Evolutionary conservation across 1,140 invertebrate genomes (phyloP), one percentile per base, ranked within the genome.

Genomic region (Drosophila triauraria): DNA sequence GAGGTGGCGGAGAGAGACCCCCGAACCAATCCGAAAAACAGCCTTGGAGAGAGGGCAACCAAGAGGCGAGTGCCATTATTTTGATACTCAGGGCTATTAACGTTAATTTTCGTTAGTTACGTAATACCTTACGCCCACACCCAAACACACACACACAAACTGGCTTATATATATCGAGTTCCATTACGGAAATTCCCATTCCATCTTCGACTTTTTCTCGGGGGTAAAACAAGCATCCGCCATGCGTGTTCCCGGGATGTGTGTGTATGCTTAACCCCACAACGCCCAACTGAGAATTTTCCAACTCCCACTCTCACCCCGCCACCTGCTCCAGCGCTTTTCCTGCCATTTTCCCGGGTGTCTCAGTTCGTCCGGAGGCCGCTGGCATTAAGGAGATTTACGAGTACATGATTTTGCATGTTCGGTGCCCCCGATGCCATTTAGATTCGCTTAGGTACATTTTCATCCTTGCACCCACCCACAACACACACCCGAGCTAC

Each of bases 401-500:
- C 86, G 85, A 91, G 82, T 90, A 90, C 85, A 90, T 90, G 85
- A 90, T 90, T 90, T 90, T 90, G 86, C 86, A 90, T 90, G 85
- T 90, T 91, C 85, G 78, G 86, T 82, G 85, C 85, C 78, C 82
- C 86, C 60, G 82, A 90, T 90, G 82, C 85, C 86, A 90, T 90
- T 91, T 91, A 91, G 86, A 91, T 90, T 86, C 86, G 85, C 86
- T 91, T 91, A 90, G 86, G 85, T 90, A 90, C 85, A 90, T 90
- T 91, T 85, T 91, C 85, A 91, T 91, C 82, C 82, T 85, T 69
- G 59, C 81, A 79, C 61, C 78, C 78, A 68, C 64, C 62, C 58
- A 48, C 35, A 27, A 59, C 71, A 20, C 42, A 27, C 50, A 63
- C 32, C 48, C 53, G 47, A 30, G 50, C 58, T 51, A 62, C 50